A percentile compares a stretch with the other conserved stretches of the same genome.
These are phyloP conservation scores for Hozukius guyotensis DNA, from an alignment of 2,797 vertebrate genomes.

Conservation along the genomic window DNA sequence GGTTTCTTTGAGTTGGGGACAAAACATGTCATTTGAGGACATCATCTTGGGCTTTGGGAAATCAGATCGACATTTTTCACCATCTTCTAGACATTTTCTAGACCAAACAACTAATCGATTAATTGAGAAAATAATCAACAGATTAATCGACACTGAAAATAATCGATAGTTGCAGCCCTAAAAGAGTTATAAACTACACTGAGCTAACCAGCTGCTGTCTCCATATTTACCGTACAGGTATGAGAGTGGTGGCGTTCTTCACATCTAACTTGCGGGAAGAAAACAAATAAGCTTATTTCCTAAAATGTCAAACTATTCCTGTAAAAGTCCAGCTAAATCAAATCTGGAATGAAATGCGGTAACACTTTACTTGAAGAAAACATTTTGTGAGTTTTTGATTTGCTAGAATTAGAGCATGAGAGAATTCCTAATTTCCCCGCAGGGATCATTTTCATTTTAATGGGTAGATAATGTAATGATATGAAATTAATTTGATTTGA, in stretches of 20 bases:
- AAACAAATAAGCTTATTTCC: not conserved
- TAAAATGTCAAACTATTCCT: not conserved
- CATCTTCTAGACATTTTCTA: too few relatives aligned
- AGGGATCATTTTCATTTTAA: not conserved
- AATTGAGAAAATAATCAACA: too few relatives aligned
- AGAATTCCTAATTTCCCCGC: not conserved
- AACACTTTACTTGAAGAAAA: conserved; percentile 42
- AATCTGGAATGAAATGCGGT: not conserved
- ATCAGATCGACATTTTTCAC: too few relatives aligned
- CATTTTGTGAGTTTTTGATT: not conserved
- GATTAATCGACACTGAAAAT: too few relatives aligned
- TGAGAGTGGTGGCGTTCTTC: not conserved
- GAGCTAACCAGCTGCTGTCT: not conserved
- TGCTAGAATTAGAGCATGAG: not conserved
- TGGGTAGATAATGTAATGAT: not conserved
- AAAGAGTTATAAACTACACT: not conserved
- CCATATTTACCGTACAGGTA: not conserved
- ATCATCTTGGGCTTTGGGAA: too few relatives aligned
- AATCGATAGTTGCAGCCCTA: too few relatives aligned
- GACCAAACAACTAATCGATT: too few relatives aligned
- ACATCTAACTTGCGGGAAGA: not conserved
- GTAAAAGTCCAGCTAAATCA: not conserved
- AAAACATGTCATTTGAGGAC: too few relatives aligned
- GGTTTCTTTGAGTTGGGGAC: too few relatives aligned
- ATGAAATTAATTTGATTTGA: not conserved